phyloP scores from a whole-genome alignment of 2,888 invertebrate genomes.

The Branchipolynoe longqiensis region DNA sequence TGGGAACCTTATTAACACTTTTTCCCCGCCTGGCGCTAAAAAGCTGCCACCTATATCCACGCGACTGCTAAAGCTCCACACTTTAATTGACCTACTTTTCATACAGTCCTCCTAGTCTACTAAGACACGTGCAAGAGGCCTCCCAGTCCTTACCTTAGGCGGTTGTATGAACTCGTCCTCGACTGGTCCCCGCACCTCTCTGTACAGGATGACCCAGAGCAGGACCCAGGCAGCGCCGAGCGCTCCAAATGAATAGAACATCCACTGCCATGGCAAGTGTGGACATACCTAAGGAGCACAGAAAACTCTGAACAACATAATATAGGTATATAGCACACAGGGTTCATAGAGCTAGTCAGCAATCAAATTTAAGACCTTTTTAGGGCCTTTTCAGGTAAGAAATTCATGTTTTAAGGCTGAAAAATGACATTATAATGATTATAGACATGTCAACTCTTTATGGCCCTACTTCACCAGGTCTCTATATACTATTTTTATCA shows the following conservation, averaged over 20 bases:
- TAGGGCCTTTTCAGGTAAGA: too few relatives aligned
- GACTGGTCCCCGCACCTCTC: slow-evolving; percentile 82
- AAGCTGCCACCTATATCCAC: too few relatives aligned
- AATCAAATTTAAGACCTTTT: not conserved
- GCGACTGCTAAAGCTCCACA: too few relatives aligned
- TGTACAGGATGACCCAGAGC: slow-evolving; percentile 86
- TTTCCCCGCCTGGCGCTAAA: too few relatives aligned
- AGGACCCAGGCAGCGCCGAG: slow-evolving; percentile 87
- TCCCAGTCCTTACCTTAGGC: slow-evolving; percentile 78
- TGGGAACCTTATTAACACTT: too few relatives aligned
- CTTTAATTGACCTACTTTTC: too few relatives aligned
- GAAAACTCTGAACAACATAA: not conserved
- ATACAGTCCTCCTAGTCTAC: too few relatives aligned
- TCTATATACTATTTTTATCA: too few relatives aligned
- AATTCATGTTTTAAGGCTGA: not conserved
- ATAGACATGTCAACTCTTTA: too few relatives aligned
- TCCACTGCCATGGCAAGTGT: slow-evolving; percentile 86
- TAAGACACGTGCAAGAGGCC: too few relatives aligned
- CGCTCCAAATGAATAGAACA: slow-evolving; percentile 87
- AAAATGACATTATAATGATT: not conserved
- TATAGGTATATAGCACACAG: not conserved
- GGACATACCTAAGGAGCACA: slow-evolving; percentile 85
- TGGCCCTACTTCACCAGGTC: too few relatives aligned
- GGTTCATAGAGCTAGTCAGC: not conserved
- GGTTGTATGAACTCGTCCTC: slow-evolving; percentile 81